Percentiles rank a stretch among this genome's conserved stretches.
These are phyloP conservation scores for Lutraria rhynchaena DNA, from an alignment of 1,140 invertebrate species.

Conservation along the genomic window DNA sequence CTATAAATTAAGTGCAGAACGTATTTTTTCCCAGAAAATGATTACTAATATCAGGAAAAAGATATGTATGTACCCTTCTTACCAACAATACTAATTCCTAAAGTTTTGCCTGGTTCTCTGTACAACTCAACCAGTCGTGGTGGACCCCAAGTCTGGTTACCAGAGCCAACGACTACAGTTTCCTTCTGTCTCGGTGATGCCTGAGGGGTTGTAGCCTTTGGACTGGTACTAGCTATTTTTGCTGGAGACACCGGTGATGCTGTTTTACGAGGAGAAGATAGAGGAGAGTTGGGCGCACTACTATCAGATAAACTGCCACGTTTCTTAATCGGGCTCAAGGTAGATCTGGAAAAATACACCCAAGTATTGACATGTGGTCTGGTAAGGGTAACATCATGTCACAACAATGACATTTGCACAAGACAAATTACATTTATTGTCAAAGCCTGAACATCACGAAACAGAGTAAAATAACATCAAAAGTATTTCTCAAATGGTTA, in stretches of 20 bases:
- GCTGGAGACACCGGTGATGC: conserved; percentile 54
- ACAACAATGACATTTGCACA: too few relatives aligned
- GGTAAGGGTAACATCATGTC: too few relatives aligned
- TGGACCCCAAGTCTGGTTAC: conserved; percentile 94
- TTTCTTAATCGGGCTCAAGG: conserved; percentile 46
- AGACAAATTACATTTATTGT: too few relatives aligned
- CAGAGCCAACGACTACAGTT: conserved; percentile 76
- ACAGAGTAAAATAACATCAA: too few relatives aligned
- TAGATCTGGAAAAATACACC: conserved; percentile 52
- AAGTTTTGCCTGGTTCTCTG: conserved; percentile 87
- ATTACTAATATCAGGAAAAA: not conserved
- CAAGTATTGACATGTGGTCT: too few relatives aligned
- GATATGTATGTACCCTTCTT: conserved; percentile 52
- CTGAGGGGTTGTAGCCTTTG: conserved; percentile 11
- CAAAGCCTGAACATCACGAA: too few relatives aligned
- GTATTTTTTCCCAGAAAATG: not conserved
- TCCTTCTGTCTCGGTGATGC: conserved; percentile 47
- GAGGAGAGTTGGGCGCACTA: conserved; percentile 49
- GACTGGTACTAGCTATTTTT: conserved; percentile 42
- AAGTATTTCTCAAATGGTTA: too few relatives aligned
- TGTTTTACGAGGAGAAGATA: conserved; percentile 50
- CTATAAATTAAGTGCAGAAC: too few relatives aligned
- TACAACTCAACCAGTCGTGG: conserved; percentile 88
- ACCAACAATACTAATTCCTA: conserved; percentile 98
- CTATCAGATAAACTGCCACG: conserved; percentile 32